phyloP scores from a whole-genome alignment of 2,888 invertebrate genomes.

The Polymixis flavicincta region DNA sequence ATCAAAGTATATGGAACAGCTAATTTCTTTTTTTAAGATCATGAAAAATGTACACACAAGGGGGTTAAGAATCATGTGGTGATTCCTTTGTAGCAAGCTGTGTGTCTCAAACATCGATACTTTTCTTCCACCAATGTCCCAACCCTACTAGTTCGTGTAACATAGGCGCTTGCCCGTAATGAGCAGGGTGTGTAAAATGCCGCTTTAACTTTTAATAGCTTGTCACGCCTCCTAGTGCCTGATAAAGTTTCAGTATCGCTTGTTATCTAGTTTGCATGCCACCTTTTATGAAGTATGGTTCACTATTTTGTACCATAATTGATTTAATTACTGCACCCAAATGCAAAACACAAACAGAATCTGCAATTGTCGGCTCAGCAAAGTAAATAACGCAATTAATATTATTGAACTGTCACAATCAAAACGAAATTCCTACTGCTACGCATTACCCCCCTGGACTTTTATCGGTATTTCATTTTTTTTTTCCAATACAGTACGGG shows the following conservation, averaged over 20 bases:
- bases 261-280: slow-evolving; percentile 19
- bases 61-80: no score
- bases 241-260: slow-evolving; percentile 41
- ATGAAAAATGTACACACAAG: no score
- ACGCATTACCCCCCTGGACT: no score
- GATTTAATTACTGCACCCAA: background rate
- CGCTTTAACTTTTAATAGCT: slow-evolving; percentile 59
- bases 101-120: slow-evolving; percentile 25
- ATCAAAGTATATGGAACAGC: no score
- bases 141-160: slow-evolving; percentile 45
- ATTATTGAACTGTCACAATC: no score
- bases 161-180: slow-evolving; percentile 49
- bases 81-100: no score
- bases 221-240: slow-evolving; percentile 54
- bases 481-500: no score
- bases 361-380: no score
- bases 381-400: no score
- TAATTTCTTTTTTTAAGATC: no score
- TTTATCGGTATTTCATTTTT: background rate
- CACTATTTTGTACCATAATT: background rate
- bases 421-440: no score
- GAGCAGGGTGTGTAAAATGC: slow-evolving; percentile 56
- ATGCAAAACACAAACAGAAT: no score
- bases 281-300: slow-evolving; percentile 9
- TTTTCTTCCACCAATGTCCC: background rate